Conservation (phyloP, 64 coral and sea anemone genomes). For the Porites lutea region DNA sequence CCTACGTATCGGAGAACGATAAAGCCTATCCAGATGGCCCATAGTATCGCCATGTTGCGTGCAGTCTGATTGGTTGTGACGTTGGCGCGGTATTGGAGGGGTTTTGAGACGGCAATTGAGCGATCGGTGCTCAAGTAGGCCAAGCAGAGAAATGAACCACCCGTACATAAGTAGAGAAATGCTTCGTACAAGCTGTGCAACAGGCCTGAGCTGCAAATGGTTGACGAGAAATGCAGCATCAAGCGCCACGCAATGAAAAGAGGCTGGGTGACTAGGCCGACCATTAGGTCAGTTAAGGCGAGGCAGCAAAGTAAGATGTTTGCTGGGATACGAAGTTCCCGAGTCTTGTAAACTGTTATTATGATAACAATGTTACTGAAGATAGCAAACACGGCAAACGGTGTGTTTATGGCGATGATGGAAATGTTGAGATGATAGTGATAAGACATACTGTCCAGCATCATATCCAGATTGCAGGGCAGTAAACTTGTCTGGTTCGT, state of each 20-base stretch:
- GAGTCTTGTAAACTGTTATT: background rate
- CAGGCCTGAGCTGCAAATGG: conserved; percentile 19
- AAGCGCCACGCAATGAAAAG: conserved; percentile 52
- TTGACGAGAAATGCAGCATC: conserved; percentile 44
- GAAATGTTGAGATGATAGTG: conserved; percentile 40
- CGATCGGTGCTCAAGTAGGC: conserved; percentile 52
- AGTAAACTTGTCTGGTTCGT: background rate
- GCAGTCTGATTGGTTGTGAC: background rate
- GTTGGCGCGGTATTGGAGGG: conserved; percentile 14
- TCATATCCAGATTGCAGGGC: background rate
- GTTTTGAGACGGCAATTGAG: conserved; percentile 38
- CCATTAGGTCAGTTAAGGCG: conserved; percentile 42
- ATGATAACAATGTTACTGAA: conserved; percentile 21
- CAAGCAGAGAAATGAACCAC: conserved; percentile 48
- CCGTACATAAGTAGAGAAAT: conserved; percentile 36
- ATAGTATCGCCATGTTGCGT: conserved; percentile 33
- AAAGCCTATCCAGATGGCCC: conserved; percentile 34
- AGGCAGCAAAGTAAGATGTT: conserved; percentile 48
- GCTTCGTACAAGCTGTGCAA: conserved; percentile 48
- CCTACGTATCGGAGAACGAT: conserved; percentile 30
- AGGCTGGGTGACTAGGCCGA: conserved; percentile 48
- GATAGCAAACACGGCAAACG: conserved; percentile 56
- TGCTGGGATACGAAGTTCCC: conserved; percentile 38
- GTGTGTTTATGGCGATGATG: conserved; percentile 34
- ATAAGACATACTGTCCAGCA: background rate